Evolutionary conservation across 53 echinoderm and acorn worm species (phyloP).

Genomic region (Hippasteria phrygiana): DNA sequence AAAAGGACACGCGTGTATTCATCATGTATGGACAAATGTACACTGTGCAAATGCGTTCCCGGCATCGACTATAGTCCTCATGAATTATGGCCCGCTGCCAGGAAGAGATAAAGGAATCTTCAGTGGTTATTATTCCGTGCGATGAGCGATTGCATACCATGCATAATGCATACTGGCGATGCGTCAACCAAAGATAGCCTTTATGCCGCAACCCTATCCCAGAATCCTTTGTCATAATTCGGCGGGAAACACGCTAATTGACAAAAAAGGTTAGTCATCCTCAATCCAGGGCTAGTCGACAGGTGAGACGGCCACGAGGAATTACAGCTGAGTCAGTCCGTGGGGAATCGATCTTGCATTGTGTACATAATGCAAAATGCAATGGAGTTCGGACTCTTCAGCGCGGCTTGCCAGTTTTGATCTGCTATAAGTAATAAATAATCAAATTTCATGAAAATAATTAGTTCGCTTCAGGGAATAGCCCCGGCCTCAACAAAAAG

Average conservation of each 20-base stretch:
- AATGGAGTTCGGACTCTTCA: too few species aligned
- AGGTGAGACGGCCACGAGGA: neutral
- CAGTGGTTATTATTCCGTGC: neutral
- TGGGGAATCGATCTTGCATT: neutral
- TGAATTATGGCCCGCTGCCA: neutral
- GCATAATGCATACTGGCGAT: constrained; percentile 38
- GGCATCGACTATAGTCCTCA: neutral
- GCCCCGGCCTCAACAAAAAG: too few species aligned
- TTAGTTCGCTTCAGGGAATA: too few species aligned
- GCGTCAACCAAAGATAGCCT: constrained; percentile 17
- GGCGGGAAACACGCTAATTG: constrained; percentile 59
- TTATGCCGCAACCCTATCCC: constrained; percentile 66
- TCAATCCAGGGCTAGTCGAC: neutral
- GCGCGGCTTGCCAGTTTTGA: too few species aligned
- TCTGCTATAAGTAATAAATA: too few species aligned
- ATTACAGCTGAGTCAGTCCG: neutral
- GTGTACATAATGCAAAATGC: too few species aligned
- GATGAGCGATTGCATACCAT: neutral
- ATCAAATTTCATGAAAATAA: too few species aligned
- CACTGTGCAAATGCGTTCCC: too few species aligned
- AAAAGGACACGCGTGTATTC: too few species aligned
- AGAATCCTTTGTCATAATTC: constrained; percentile 57
- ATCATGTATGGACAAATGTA: too few species aligned
- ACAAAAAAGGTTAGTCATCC: constrained; percentile 54
- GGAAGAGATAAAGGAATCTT: neutral